Evolutionary conservation across 2,113 vertebrate genomes (phyloP).

Genomic region (Rhodinocichla rosea): DNA sequence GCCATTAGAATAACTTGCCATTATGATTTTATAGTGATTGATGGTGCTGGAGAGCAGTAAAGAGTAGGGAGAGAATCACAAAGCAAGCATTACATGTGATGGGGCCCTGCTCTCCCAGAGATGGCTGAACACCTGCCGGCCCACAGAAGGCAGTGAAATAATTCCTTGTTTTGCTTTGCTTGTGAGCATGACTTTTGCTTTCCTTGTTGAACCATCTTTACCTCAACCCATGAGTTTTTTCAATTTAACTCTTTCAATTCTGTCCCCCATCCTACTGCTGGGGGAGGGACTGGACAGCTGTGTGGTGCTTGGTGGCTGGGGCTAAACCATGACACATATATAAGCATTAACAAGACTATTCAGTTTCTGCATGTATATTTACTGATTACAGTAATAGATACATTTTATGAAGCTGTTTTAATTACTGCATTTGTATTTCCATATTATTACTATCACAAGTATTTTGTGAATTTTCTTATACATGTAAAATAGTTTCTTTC

Average conservation of each 20-base stretch:
- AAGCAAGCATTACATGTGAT: background rate
- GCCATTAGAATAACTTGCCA: background rate
- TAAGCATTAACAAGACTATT: background rate
- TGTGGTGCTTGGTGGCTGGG: background rate
- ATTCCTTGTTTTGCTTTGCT: background rate
- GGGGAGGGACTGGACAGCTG: background rate
- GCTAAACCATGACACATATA: background rate
- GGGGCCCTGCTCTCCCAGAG: background rate
- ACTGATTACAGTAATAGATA: background rate
- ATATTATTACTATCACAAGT: background rate
- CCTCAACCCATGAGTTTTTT: background rate
- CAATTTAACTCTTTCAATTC: background rate
- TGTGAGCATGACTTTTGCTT: background rate
- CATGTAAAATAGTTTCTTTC: background rate
- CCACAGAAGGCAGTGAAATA: background rate
- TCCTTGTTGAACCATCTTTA: background rate
- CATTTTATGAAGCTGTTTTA: background rate
- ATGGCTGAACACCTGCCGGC: background rate
- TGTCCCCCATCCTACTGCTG: background rate
- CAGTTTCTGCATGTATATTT: background rate
- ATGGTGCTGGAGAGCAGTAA: background rate
- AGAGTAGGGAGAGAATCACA: background rate
- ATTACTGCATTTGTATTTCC: background rate
- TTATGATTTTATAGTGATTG: background rate
- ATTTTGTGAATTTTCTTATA: background rate